These are phyloP conservation scores for Pantherophis guttatus DNA, from an alignment of 2,113 vertebrate genomes.

Conservation along the genomic window DNA sequence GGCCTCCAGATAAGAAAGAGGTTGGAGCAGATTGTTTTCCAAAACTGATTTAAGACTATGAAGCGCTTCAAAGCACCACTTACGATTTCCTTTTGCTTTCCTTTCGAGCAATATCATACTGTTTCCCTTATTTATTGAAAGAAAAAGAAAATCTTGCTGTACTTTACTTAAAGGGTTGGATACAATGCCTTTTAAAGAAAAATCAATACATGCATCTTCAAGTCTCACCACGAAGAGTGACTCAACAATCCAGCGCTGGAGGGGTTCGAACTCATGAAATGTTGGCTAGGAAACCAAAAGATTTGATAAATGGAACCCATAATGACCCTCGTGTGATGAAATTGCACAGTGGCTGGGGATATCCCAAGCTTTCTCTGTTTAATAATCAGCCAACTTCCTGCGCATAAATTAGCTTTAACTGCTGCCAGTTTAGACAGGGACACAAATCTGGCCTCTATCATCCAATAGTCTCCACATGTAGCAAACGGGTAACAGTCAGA, in stretches of 20 bases:
- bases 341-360: background rate
- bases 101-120: background rate
- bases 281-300: conserved; percentile 34
- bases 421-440: background rate
- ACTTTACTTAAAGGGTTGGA: background rate
- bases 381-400: conserved; percentile 4
- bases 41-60: background rate
- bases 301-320: conserved; percentile 13
- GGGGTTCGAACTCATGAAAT: background rate
- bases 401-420: conserved; percentile 31
- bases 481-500: background rate
- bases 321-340: background rate
- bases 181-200: background rate
- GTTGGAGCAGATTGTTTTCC: conserved; percentile 1
- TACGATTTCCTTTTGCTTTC: background rate
- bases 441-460: conserved; percentile 4
- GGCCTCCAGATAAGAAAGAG: conserved; percentile 43
- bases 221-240: background rate
- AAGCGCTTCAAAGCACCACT: background rate
- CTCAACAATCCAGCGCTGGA: background rate
- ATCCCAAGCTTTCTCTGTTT: background rate
- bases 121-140: background rate
- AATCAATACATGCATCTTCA: background rate
- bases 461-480: background rate
- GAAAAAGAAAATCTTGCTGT: background rate